Base-by-base conservation (phyloP, 2,113 vertebrate genomes). In the Myotis davidii region DNA sequence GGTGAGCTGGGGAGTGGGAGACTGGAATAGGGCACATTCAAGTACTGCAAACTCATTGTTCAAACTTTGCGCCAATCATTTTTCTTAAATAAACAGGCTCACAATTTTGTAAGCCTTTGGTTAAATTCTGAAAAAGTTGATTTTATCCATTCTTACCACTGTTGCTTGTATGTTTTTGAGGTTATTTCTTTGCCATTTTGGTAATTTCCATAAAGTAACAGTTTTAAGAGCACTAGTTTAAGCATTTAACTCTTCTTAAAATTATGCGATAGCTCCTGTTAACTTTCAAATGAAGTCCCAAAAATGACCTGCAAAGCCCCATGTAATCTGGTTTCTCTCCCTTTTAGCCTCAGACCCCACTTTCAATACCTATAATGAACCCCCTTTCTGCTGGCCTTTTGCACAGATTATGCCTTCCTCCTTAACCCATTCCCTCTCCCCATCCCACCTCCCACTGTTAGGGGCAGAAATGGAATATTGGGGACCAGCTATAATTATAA, bases 261-360 rank as follows among this genome's bases (percentile, higher is more conserved):
- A 76, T 27, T 88, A 67, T 48, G n/a, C 1, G 85, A 18, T 76
- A 76, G 16, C 42, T 29, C 29, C 42, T 76, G 27, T 48, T 91
- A 67, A 54, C 48, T 97, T 96, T 76, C 67, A 94, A 65, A 88
- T 74, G 54, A 93, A 56, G 21, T 77, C 13, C 29, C 16, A 14
- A 48, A 81, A 69, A 81, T 42, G 52, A 96, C 25, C 61, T 18
- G 50, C 25, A 73, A 67, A 95, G 23, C 5, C 7, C 14, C n/a
- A 11, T 16, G 21, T 59, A 39, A 50, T 67, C 86, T 85, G 20
- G 25, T 89, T 11, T 9, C 23, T 89, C 5, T 64, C 37, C 3
- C 23, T 37, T 14, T 83, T 79, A 79, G 48, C 10, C 48, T 64
- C 42, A 87, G 23, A 39, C n/a, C 34, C 20, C 59, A 67, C 45